Percentiles rank a stretch among this genome's conserved stretches.
Conservation (phyloP, 1,140 invertebrate genomes). For the Mactra quadrangularis region DNA sequence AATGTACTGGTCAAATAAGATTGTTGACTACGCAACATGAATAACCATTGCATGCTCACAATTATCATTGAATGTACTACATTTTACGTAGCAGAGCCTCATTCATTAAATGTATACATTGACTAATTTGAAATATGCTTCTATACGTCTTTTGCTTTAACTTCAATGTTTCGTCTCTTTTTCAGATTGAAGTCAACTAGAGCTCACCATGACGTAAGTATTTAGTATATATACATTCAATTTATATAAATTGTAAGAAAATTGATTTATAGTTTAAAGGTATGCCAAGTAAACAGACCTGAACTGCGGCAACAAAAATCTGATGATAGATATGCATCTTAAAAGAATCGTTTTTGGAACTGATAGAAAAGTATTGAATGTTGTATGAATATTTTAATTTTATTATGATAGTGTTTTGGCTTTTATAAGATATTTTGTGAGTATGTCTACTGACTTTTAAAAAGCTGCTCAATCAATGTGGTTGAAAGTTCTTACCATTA, state of each 20-base stretch:
- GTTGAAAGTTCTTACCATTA: not conserved
- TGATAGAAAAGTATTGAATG: not conserved
- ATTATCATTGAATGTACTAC: not conserved
- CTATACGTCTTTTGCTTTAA: too few species aligned
- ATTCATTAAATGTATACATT: not conserved
- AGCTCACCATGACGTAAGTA: constrained; percentile 22
- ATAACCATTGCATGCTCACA: not conserved
- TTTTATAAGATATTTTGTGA: not conserved
- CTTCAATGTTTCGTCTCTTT: not conserved
- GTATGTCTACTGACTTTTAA: not conserved
- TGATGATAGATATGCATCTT: not conserved
- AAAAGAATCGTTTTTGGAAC: not conserved
- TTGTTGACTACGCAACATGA: not conserved
- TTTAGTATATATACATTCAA: not conserved
- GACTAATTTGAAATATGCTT: not conserved
- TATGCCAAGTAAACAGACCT: not conserved
- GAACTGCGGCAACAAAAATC: not conserved
- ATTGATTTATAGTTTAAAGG: not conserved
- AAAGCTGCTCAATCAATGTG: not conserved
- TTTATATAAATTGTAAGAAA: too few species aligned
- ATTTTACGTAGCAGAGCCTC: too few species aligned
- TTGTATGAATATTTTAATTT: not conserved
- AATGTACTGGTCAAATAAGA: not conserved
- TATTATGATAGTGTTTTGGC: not conserved
- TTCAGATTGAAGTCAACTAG: not conserved